Conservation (phyloP, 2,113 vertebrate genomes). For the Eulemur macaco region DNA sequence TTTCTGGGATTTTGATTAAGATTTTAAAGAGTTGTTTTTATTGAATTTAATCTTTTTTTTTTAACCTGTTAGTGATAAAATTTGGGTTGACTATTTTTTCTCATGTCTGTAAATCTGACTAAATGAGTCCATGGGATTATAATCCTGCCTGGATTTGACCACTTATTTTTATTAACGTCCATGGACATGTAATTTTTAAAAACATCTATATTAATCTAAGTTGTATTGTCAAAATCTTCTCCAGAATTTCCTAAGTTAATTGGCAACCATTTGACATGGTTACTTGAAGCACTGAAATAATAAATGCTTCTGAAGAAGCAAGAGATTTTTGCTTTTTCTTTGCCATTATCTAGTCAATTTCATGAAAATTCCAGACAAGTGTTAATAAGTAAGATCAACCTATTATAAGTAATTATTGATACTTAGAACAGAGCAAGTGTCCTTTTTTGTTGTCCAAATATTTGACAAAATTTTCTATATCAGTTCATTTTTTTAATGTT, state of each 20-base stretch:
- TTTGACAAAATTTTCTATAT: not conserved
- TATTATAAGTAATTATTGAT: not conserved
- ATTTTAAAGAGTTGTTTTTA: conserved; percentile 11
- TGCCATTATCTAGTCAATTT: not conserved
- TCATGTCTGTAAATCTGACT: conserved; percentile 17
- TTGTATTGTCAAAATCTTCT: conserved; percentile 25
- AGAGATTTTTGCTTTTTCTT: not conserved
- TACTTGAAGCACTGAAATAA: not conserved
- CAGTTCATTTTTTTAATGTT: not conserved
- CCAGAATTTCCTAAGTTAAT: not conserved
- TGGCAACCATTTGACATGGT: not conserved
- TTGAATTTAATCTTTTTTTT: conserved; percentile 12
- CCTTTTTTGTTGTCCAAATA: conserved; percentile 19
- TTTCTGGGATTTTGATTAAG: conserved; percentile 30
- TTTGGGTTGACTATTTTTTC: not conserved
- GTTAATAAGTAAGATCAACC: not conserved
- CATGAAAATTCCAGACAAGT: conserved; percentile 12
- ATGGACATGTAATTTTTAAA: not conserved
- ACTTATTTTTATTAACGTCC: conserved; percentile 23
- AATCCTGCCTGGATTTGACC: conserved; percentile 20
- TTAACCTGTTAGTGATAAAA: not conserved
- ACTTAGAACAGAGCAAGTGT: not conserved
- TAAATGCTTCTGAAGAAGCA: not conserved
- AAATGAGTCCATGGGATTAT: not conserved
- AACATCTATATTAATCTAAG: not conserved